phyloP scores from a whole-genome alignment of 1,140 invertebrate genomes.

The Pseudachorutes palmiensis region DNA sequence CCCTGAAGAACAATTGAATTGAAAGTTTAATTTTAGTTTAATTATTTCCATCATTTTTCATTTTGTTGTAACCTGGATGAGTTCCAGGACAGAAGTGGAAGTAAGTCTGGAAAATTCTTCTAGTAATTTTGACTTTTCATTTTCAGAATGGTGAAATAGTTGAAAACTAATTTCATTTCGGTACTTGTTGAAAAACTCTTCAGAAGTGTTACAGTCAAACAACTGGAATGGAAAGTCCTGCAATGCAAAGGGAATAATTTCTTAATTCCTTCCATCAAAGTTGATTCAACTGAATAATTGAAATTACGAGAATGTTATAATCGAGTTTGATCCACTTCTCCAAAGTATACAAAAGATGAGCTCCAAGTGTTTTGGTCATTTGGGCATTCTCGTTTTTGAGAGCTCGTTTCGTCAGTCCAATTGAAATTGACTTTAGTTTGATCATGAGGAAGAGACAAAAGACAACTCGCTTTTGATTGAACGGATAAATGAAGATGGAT shows the following conservation, averaged over 20 bases:
- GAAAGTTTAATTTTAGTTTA: slow-evolving; percentile 19
- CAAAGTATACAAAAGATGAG: slow-evolving; percentile 26
- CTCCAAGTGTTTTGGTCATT: slow-evolving; percentile 32
- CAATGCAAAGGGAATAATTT: background rate
- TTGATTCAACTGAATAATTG: slow-evolving; percentile 3
- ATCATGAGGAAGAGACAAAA: slow-evolving; percentile 42
- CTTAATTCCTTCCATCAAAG: too few species aligned
- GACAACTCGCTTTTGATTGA: slow-evolving; percentile 43
- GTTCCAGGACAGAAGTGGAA: background rate
- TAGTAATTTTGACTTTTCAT: slow-evolving; percentile 38
- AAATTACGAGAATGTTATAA: slow-evolving; percentile 12
- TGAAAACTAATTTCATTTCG: slow-evolving; percentile 42
- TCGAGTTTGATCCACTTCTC: slow-evolving; percentile 16
- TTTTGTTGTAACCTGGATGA: background rate
- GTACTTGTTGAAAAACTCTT: slow-evolving; percentile 44
- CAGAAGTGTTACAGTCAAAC: slow-evolving; percentile 31
- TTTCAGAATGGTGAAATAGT: slow-evolving; percentile 40
- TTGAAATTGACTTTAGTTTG: slow-evolving; percentile 41
- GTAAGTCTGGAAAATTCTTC: slow-evolving; percentile 30
- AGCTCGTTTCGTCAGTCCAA: slow-evolving; percentile 40
- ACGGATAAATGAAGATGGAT: slow-evolving; percentile 42
- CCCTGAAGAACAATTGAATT: slow-evolving; percentile 35
- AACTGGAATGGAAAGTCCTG: slow-evolving; percentile 29
- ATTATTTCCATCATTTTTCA: background rate
- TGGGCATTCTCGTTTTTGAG: slow-evolving; percentile 38